Conservation (phyloP, 1,140 invertebrate species). For the Polypedilum pembai region DNA sequence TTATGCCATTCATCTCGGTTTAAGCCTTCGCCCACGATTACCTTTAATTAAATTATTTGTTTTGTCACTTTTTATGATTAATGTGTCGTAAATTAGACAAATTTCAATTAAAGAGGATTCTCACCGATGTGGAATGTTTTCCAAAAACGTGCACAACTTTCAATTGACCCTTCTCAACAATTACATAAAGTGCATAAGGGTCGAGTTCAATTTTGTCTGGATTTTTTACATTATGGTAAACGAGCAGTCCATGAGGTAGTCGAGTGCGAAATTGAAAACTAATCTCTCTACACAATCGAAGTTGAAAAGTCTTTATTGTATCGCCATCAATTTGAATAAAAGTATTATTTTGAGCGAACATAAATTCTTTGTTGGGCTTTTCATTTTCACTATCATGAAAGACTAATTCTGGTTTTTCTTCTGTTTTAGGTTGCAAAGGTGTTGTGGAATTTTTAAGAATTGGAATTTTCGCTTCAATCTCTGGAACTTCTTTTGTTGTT, state of each 20-base stretch:
- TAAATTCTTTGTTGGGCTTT: slow-evolving; percentile 57
- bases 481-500: slow-evolving; percentile 46
- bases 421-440: slow-evolving; percentile 54
- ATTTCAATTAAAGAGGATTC: not conserved
- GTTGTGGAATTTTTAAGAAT: slow-evolving; percentile 43
- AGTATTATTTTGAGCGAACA: slow-evolving; percentile 79
- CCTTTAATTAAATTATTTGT: slow-evolving; percentile 32
- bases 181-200: slow-evolving; percentile 80
- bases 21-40: slow-evolving; percentile 78
- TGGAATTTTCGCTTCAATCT: slow-evolving; percentile 43
- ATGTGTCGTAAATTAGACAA: not conserved
- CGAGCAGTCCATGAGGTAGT: slow-evolving; percentile 74
- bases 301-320: slow-evolving; percentile 75
- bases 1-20: slow-evolving; percentile 85
- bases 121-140: slow-evolving; percentile 64
- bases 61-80: not conserved
- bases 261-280: slow-evolving; percentile 80
- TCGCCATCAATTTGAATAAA: slow-evolving; percentile 80
- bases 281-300: slow-evolving; percentile 77
- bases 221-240: slow-evolving; percentile 83
- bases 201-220: slow-evolving; percentile 62
- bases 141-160: slow-evolving; percentile 86
- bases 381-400: slow-evolving; percentile 73
- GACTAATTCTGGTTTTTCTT: slow-evolving; percentile 63
- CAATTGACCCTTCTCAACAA: slow-evolving; percentile 78